Evolutionary conservation across 2,888 invertebrate genomes (phyloP).

Genomic region (Sphaerophoria rueppellii): DNA sequence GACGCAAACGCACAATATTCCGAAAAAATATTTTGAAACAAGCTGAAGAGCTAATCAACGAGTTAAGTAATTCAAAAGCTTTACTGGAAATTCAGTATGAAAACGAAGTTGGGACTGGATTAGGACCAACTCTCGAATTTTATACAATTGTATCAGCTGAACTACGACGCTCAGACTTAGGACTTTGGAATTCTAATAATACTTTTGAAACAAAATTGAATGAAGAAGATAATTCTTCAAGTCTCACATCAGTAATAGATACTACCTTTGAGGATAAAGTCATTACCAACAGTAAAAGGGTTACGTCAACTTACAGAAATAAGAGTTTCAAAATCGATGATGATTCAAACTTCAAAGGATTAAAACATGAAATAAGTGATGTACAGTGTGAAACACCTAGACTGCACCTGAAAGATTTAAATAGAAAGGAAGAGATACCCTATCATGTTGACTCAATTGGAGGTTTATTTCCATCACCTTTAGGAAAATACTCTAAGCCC

Average conservation of each 20-base stretch:
- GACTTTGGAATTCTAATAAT: conserved; percentile 95
- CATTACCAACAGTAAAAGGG: conserved; percentile 66
- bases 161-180: conserved; percentile 94
- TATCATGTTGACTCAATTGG: conserved; percentile 91
- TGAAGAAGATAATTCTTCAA: conserved; percentile 85
- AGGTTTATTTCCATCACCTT: conserved; percentile 95
- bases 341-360: too few species aligned
- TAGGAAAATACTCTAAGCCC: conserved; percentile 93
- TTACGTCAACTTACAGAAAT: conserved; percentile 33
- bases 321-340: too few species aligned
- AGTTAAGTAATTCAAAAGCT: conserved; percentile 95
- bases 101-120: conserved; percentile 90
- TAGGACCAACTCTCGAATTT: conserved; percentile 99
- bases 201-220: conserved; percentile 86
- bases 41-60: conserved; percentile 97
- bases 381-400: conserved; percentile 13
- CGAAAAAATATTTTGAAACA: conserved; percentile 95
- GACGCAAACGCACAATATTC: conserved; percentile 95
- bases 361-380: neutral
- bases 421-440: neutral
- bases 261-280: conserved; percentile 73
- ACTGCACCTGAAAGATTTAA: neutral
- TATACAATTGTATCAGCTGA: conserved; percentile 98
- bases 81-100: conserved; percentile 90
- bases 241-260: conserved; percentile 78